Conservation (phyloP, 2,113 vertebrate species). For the Phainopepla nitens region DNA sequence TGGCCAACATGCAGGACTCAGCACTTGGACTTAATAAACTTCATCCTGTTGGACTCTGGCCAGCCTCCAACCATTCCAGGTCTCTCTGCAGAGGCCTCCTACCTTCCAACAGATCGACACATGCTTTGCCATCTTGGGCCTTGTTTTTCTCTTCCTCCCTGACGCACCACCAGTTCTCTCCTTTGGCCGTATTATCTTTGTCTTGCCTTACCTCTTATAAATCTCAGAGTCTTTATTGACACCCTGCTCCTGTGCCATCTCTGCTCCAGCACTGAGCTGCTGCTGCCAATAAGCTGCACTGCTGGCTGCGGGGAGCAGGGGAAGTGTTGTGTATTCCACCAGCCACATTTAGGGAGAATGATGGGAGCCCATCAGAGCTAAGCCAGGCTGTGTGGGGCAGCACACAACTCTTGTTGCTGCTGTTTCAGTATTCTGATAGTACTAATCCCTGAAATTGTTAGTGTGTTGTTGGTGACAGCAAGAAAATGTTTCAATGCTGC, state of each 20-base stretch:
- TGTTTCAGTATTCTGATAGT: not conserved
- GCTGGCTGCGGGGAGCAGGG: not conserved
- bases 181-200: not conserved
- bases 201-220: not conserved
- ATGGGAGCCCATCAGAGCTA: not conserved
- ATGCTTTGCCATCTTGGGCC: not conserved
- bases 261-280: not conserved
- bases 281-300: not conserved
- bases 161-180: not conserved
- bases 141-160: not conserved
- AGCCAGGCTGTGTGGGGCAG: not conserved
- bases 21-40: too few relatives aligned
- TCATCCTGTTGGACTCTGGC: too few relatives aligned
- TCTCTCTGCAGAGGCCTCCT: too few relatives aligned
- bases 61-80: too few relatives aligned
- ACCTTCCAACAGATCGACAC: too few relatives aligned
- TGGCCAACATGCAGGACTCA: too few relatives aligned
- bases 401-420: not conserved
- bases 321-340: not conserved
- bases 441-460: not conserved
- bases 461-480: not conserved
- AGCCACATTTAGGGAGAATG: not conserved
- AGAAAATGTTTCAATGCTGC: not conserved
- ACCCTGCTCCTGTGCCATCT: not conserved
- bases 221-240: not conserved